phyloP scores from a whole-genome alignment of 2,888 invertebrate genomes.

The Thelaira solivaga region DNA sequence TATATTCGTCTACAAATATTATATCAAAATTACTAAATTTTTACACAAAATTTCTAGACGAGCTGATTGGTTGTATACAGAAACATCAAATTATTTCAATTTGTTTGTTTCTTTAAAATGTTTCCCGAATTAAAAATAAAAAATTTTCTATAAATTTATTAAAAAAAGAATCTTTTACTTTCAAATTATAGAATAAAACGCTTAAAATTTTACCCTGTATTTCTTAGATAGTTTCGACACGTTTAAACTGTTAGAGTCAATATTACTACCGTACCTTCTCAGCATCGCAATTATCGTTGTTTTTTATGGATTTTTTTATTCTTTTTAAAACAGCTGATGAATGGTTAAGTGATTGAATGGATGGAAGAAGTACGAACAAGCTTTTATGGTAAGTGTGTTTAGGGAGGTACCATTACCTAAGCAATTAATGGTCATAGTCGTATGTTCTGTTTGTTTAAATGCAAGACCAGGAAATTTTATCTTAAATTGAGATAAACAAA shows the following conservation, averaged over 20 bases:
- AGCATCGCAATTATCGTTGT: constrained; percentile 22
- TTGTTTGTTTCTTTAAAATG: no score
- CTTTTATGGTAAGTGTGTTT: background rate
- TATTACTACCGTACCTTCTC: constrained; percentile 27
- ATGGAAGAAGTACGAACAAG: background rate
- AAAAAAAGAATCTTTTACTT: no score
- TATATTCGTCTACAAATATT: no score
- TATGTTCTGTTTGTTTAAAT: no score
- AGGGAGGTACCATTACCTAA: constrained; percentile 13
- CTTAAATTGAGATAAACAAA: background rate
- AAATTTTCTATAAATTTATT: no score
- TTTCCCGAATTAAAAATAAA: no score
- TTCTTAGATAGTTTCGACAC: background rate
- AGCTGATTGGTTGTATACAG: no score
- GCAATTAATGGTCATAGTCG: background rate
- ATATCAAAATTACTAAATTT: no score
- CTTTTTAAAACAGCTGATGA: constrained; percentile 4
- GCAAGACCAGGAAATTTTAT: background rate
- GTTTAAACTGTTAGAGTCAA: background rate
- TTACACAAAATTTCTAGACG: no score
- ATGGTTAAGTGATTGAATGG: no score
- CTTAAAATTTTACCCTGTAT: background rate
- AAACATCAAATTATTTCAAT: no score
- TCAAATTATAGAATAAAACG: background rate
- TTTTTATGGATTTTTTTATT: constrained; percentile 11